Conservation (phyloP, 2,797 vertebrate species). For the Huso huso region DNA sequence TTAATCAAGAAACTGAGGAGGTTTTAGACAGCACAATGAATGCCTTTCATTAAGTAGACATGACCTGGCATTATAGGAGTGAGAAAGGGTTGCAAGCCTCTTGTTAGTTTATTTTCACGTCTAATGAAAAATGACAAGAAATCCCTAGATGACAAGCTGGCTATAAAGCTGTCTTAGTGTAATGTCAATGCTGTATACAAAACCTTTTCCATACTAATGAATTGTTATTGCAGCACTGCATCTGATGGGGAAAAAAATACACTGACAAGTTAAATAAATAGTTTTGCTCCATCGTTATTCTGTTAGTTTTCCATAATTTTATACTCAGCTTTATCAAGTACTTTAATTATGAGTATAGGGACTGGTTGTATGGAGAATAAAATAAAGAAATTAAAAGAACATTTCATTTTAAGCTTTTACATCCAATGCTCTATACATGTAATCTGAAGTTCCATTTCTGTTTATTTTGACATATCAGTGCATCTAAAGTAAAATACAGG, state of each 20-base stretch:
- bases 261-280: neutral
- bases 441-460: too few species aligned
- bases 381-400: too few species aligned
- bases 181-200: conserved; percentile 30
- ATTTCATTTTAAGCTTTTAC: too few species aligned
- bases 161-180: conserved; percentile 32
- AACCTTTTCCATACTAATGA: conserved; percentile 2
- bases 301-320: too few species aligned
- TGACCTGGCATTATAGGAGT: conserved; percentile 32
- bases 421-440: too few species aligned
- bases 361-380: too few species aligned
- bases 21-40: conserved; percentile 38
- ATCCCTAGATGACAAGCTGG: conserved; percentile 35
- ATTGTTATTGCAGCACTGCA: neutral
- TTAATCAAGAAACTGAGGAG: conserved; percentile 58
- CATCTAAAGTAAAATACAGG: too few species aligned
- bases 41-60: conserved; percentile 37
- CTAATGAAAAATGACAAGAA: conserved; percentile 55
- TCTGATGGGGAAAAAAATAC: neutral
- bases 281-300: neutral
- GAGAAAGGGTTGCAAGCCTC: conserved; percentile 36
- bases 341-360: too few species aligned
- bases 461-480: too few species aligned
- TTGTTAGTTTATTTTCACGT: conserved; percentile 49
- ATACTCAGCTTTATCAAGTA: too few species aligned